Evolutionary conservation across 2,888 invertebrate species (phyloP).

Genomic region (Calliopum simillimum): DNA sequence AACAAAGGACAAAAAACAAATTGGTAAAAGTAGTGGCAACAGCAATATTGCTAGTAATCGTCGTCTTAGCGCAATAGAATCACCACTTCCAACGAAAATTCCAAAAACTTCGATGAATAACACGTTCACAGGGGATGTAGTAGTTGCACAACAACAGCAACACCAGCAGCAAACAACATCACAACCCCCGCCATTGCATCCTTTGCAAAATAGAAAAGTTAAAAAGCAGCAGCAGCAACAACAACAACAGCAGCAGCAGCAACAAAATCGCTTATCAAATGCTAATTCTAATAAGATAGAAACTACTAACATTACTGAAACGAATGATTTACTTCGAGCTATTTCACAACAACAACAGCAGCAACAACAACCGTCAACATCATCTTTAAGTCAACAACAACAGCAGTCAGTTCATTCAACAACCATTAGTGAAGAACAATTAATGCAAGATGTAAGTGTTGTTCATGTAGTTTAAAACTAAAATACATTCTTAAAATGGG

Average conservation of each 20-base stretch:
- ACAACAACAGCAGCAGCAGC: conserved; percentile 34
- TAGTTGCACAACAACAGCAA: conserved; percentile 27
- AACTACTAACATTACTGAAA: not conserved
- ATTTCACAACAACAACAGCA: conserved; percentile 14
- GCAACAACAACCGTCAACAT: conserved; percentile 27
- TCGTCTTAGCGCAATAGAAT: conserved; percentile 40
- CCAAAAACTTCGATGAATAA: not conserved
- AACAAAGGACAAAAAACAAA: conserved; percentile 19
- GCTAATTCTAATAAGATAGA: not conserved
- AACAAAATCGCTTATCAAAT: not conserved
- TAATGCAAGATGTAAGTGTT: conserved; percentile 31
- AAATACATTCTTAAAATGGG: no score
- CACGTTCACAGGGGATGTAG: conserved; percentile 15
- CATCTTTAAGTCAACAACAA: conserved; percentile 28
- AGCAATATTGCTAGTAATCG: conserved; percentile 37
- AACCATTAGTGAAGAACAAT: conserved; percentile 28
- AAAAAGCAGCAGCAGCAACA: conserved; percentile 33
- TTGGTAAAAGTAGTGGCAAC: not conserved
- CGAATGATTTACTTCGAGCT: conserved; percentile 2
- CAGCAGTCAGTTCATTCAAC: conserved; percentile 34
- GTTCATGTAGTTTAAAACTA: not conserved
- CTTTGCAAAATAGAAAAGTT: conserved; percentile 36
- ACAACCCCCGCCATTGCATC: conserved; percentile 30
- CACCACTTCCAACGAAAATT: conserved; percentile 42
- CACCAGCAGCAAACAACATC: conserved; percentile 34